A percentile compares a stretch with the other conserved stretches of the same genome.
Conservation (phyloP, 1,140 invertebrate species). For the Orchesella cincta region DNA sequence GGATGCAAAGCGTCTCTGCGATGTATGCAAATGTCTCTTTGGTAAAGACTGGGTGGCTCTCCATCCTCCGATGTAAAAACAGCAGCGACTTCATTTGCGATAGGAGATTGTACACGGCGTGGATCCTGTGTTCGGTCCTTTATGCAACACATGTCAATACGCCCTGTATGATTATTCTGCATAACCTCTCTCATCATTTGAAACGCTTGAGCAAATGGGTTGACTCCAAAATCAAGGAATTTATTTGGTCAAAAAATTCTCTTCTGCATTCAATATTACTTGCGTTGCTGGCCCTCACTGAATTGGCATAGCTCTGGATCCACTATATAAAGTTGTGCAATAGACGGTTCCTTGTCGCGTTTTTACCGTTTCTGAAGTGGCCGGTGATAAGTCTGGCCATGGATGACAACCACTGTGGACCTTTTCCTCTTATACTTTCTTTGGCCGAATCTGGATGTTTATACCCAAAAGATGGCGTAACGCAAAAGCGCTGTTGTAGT, state of each 20-base stretch:
- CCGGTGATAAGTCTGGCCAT: conserved; percentile 60
- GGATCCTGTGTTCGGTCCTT: conserved; percentile 32
- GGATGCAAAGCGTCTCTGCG: no score
- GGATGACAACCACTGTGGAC: conserved; percentile 56
- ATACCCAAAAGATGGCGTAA: conserved; percentile 57
- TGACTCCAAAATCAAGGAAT: neutral
- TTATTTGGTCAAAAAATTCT: neutral
- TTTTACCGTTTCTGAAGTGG: conserved; percentile 52
- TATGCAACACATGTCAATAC: conserved; percentile 2
- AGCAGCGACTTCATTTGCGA: conserved; percentile 51
- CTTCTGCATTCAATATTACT: neutral
- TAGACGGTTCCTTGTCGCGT: neutral
- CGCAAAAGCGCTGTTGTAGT: conserved; percentile 56
- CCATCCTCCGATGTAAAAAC: conserved; percentile 50
- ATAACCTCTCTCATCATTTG: conserved; percentile 52
- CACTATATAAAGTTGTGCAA: conserved; percentile 4
- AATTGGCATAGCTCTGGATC: neutral
- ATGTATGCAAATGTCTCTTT: conserved; percentile 14
- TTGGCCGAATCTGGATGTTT: conserved; percentile 51
- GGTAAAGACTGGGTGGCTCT: conserved; percentile 32
- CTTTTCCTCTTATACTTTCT: no score
- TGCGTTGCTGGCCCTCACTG: neutral
- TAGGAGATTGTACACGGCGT: conserved; percentile 50
- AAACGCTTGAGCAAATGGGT: conserved; percentile 32
- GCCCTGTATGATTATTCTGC: neutral